Evolutionary conservation across 2,888 invertebrate genomes (phyloP).

Genomic region (Spilosoma lubricipeda): DNA sequence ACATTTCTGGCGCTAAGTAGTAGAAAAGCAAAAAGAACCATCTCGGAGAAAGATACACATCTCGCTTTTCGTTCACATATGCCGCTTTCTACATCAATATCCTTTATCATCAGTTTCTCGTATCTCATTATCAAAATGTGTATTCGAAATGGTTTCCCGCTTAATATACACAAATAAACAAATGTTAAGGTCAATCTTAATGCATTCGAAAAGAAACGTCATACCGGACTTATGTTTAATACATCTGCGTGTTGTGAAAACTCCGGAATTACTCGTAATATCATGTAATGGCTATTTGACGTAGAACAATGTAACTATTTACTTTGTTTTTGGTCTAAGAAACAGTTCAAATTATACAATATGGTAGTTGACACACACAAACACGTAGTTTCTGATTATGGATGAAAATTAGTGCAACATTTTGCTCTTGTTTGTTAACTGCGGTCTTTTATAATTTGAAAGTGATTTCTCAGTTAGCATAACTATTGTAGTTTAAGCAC

Average conservation of each 20-base stretch:
- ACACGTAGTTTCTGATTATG: neutral
- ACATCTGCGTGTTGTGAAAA: neutral
- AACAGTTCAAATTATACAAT: neutral
- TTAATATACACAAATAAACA: neutral
- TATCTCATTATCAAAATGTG: neutral
- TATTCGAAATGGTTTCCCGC: neutral
- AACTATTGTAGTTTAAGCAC: neutral
- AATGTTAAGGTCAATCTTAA: neutral
- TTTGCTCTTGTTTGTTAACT: neutral
- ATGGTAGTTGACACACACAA: neutral
- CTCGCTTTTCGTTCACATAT: neutral
- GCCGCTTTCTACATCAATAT: neutral
- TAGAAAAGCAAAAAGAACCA: neutral
- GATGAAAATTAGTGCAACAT: neutral
- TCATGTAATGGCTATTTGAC: neutral
- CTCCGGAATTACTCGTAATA: neutral
- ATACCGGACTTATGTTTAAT: neutral
- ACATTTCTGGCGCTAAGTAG: neutral
- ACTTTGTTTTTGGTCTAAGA: constrained; percentile 1
- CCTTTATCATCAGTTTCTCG: neutral
- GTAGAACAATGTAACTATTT: neutral
- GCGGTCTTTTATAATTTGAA: neutral
- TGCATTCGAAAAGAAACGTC: constrained; percentile 3
- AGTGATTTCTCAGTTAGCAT: neutral
- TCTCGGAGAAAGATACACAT: neutral